Base-by-base conservation (phyloP, 1,140 invertebrate genomes). In the Lasioglossum albipes region DNA sequence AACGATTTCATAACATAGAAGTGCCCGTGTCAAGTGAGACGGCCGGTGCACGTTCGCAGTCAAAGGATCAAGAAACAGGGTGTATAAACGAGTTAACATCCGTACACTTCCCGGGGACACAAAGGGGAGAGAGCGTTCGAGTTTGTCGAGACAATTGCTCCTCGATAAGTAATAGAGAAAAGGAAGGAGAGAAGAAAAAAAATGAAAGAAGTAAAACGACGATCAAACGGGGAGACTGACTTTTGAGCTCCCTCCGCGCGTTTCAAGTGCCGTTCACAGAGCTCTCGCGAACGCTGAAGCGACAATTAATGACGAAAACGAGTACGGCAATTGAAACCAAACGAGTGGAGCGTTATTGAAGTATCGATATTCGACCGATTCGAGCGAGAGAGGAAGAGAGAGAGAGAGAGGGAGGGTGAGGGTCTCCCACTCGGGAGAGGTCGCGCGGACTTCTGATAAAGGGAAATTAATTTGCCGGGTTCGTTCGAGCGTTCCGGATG, bases 71-170 rank as follows among this genome's bases (percentile, higher is more conserved):
- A 49, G 45, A 13, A 12, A 12, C 45, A 49, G 10, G 45, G 45
- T 49, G 45, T 49, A 49, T 12, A 57, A 20, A 57, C 20, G 20
- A 57, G 20, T 57, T 57, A 57, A 57, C 20, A 20, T 57, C 52
- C 20, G 52, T 57, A 16, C 20, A 57, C 45, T 49, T 49, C 10
- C 0, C 45, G 45, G 9, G 10, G 45, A 49, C 13, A 49, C 45
- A 12, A 49, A 49, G 45, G 16, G 27, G 49, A 41, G 27, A 64
- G 68, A 71, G 36, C 68, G 42, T 7, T 42, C 31, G 49, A 64
- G 68, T 78, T 71, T 72, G 57, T 52, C 42, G 68, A 72, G 62
- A 78, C 68, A 78, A 78, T 78, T 78, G 75, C 31, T 52, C 20
- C 71, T 54, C 41, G 45, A 61, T 42, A 2, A 68, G 62, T 78